Base-by-base conservation (phyloP, 1,140 invertebrate species). In the Atopsyche davidsoni region DNA sequence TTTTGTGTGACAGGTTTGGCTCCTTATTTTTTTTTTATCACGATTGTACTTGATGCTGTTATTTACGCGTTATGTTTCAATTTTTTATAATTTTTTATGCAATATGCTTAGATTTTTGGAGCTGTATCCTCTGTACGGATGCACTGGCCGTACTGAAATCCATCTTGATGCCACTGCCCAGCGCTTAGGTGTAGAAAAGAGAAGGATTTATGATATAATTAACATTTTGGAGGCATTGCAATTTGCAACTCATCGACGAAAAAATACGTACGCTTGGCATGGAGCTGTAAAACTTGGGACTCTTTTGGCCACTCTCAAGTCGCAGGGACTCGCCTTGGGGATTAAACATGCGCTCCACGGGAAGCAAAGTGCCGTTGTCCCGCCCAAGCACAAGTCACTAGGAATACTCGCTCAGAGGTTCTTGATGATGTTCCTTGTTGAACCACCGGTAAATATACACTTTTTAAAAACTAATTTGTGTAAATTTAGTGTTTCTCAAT, bases 141-240 rank as follows among this genome's bases (percentile, higher is more conserved):
- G 66, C 61, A 66, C 65, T 7, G 64, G 69, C 21, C 42, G 36
- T 24, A 21, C 43, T 18, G 70, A 75, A 63, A 77, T 81, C 49
- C 77, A 76, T 46, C 60, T 81, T 52, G 76, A 79, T 58, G 70
- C 65, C 47, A 75, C 77, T 21, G 76, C 77, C 49, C 66, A 70
- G 52, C 60, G 62, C 35, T 52, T 81, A 47, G 76, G 75, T 4
- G 78, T 79, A 7, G 83, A 83, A 63, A 78, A 84, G 58, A 63
- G 84, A 36, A 73, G 84, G 61, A 82, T 87, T 64, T 87, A 87
- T 70, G 84, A 87, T 60, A 87, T 87, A 49, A 82, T 87, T 24
- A 87, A 86, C 69, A 82, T 87, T 39, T 64, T 86, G 39, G 83
- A 86, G 63, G 82, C 83, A 62, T 75, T 86, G 57, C 78, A 84